Conservation (phyloP, 2,113 vertebrate genomes). For the Pipra filicauda region DNA sequence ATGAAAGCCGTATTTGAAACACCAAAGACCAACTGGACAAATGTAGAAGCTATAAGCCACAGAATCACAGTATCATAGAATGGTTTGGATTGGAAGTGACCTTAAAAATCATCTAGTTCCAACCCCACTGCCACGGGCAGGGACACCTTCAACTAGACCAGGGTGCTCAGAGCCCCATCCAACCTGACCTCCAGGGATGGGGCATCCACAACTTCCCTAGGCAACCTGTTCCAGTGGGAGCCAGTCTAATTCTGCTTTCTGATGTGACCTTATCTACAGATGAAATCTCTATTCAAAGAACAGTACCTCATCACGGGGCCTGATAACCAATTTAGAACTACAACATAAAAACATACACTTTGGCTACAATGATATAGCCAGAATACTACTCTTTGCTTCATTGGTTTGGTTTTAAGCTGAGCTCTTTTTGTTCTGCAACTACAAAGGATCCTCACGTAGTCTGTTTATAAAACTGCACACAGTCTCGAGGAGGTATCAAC, state of each 20-base stretch:
- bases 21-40: not conserved
- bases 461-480: not conserved
- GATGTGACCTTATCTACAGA: not conserved
- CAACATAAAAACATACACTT: not conserved
- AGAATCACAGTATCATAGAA: not conserved
- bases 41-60: not conserved
- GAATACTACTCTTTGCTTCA: not conserved
- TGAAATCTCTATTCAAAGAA: not conserved
- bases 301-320: not conserved
- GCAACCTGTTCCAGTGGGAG: not conserved
- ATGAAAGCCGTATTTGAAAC: not conserved
- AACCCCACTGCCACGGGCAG: not conserved
- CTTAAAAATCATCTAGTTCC: not conserved
- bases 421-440: not conserved
- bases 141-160: not conserved
- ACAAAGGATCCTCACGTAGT: not conserved
- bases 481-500: not conserved
- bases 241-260: not conserved
- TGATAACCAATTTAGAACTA: not conserved
- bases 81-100: not conserved
- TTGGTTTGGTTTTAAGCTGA: not conserved
- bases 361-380: not conserved
- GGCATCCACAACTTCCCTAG: not conserved
- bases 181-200: not conserved
- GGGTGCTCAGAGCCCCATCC: not conserved